phyloP scores from a whole-genome alignment of 2,888 invertebrate genomes.

The Zygogramma bicolorata region DNA sequence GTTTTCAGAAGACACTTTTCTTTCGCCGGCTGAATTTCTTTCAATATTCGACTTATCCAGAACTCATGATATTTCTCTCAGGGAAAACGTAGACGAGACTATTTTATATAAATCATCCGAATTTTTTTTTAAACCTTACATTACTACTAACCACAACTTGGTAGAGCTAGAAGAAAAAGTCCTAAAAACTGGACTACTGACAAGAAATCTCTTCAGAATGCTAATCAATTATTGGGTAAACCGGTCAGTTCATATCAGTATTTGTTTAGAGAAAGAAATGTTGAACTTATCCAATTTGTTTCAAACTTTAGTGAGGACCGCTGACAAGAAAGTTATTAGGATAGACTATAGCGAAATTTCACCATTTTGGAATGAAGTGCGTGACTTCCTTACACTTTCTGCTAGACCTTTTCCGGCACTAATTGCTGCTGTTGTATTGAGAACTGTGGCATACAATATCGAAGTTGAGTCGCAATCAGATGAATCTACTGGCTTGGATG shows the following conservation, averaged over 20 bases:
- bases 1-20: slow-evolving; percentile 70
- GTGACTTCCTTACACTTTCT: slow-evolving; percentile 80
- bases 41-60: slow-evolving; percentile 68
- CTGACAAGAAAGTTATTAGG: slow-evolving; percentile 69
- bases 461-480: slow-evolving; percentile 65
- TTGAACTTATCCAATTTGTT: slow-evolving; percentile 77
- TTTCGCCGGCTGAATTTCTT: slow-evolving; percentile 70
- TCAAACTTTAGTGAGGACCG: slow-evolving; percentile 74
- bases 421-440: slow-evolving; percentile 86
- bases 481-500: slow-evolving; percentile 59
- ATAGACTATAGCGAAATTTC: slow-evolving; percentile 79
- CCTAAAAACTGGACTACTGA: slow-evolving; percentile 67
- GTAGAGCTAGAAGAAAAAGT: slow-evolving; percentile 53
- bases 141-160: slow-evolving; percentile 53
- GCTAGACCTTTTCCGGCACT: slow-evolving; percentile 82
- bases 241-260: slow-evolving; percentile 68
- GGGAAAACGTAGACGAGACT: slow-evolving; percentile 62
- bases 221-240: slow-evolving; percentile 81
- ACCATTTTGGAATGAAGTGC: slow-evolving; percentile 85
- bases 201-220: slow-evolving; percentile 78
- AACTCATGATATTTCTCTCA: slow-evolving; percentile 64
- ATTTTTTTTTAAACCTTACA: slow-evolving; percentile 59
- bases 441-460: slow-evolving; percentile 75
- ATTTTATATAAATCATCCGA: slow-evolving; percentile 64
- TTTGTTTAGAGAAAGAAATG: slow-evolving; percentile 72